phyloP scores from a whole-genome alignment of 2,888 invertebrate species.

The Bembecia ichneumoniformis region DNA sequence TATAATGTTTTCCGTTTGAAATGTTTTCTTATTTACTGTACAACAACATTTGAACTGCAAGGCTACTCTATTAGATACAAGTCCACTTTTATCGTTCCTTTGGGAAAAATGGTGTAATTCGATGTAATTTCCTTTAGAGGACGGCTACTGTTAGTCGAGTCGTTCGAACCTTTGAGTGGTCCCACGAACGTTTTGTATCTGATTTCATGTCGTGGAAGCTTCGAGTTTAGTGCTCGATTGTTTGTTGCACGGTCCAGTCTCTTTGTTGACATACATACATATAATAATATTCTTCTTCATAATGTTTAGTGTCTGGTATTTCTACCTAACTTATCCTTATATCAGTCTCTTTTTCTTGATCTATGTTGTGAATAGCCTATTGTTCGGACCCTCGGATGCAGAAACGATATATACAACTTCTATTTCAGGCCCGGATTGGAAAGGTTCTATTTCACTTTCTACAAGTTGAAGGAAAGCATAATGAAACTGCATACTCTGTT shows the following conservation, averaged over 20 bases:
- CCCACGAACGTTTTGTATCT: conserved; percentile 50
- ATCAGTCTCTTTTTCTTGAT: no score
- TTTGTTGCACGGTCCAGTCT: conserved; percentile 38
- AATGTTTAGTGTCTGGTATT: conserved; percentile 24
- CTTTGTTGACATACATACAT: conserved; percentile 44
- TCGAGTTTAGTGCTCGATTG: conserved; percentile 36
- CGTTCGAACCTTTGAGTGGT: conserved; percentile 28
- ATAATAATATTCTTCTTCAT: conserved; percentile 30
- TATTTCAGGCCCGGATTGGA: no score
- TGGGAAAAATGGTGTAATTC: conserved; percentile 35
- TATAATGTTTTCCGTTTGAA: conserved; percentile 7
- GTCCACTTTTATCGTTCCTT: conserved; percentile 25
- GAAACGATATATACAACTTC: no score
- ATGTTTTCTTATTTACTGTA: neutral
- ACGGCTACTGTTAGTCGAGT: conserved; percentile 32
- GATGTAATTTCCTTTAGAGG: conserved; percentile 37
- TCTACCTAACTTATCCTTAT: neutral
- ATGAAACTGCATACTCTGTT: no score
- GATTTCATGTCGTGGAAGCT: conserved; percentile 45
- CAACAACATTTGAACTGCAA: neutral
- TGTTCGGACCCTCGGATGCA: no score
- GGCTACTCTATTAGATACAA: conserved; percentile 8
- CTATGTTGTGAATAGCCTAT: no score
- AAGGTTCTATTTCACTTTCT: no score
- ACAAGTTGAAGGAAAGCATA: no score